Evolutionary conservation across 2,113 vertebrate genomes (phyloP).

Genomic region (Macheiramphus alcinus): DNA sequence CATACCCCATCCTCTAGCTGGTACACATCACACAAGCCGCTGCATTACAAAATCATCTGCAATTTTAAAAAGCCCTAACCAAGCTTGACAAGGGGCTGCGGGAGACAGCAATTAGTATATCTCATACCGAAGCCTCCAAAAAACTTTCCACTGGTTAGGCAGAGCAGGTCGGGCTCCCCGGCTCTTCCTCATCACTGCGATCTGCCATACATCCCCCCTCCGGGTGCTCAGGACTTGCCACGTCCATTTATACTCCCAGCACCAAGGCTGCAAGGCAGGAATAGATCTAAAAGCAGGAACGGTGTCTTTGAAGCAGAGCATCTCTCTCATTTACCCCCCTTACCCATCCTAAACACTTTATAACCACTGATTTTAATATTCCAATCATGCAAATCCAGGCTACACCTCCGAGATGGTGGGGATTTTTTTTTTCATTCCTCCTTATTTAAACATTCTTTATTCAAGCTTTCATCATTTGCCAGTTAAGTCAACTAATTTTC

Average conservation of each 20-base stretch:
- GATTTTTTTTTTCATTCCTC: neutral
- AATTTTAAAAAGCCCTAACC: neutral
- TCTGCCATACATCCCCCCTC: neutral
- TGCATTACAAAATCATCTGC: neutral
- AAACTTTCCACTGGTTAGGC: neutral
- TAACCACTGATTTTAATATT: slow-evolving; percentile 18
- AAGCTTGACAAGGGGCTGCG: neutral
- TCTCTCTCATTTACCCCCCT: neutral
- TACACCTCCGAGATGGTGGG: neutral
- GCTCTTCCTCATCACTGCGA: fast-evolving
- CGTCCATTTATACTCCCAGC: neutral
- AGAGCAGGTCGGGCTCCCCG: neutral
- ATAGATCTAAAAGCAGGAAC: neutral
- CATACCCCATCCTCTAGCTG: neutral
- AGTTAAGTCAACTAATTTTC: slow-evolving; percentile 79
- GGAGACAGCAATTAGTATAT: neutral
- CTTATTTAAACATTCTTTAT: slow-evolving; percentile 59
- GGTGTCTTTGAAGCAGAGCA: neutral
- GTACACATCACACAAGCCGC: neutral
- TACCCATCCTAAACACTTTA: neutral
- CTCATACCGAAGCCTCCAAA: neutral
- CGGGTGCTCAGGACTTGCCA: neutral
- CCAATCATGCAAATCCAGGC: slow-evolving; percentile 4
- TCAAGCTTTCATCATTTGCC: slow-evolving; percentile 68
- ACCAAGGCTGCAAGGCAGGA: neutral